phyloP scores from a whole-genome alignment of 2,113 vertebrate genomes.

The Tyto alba region DNA sequence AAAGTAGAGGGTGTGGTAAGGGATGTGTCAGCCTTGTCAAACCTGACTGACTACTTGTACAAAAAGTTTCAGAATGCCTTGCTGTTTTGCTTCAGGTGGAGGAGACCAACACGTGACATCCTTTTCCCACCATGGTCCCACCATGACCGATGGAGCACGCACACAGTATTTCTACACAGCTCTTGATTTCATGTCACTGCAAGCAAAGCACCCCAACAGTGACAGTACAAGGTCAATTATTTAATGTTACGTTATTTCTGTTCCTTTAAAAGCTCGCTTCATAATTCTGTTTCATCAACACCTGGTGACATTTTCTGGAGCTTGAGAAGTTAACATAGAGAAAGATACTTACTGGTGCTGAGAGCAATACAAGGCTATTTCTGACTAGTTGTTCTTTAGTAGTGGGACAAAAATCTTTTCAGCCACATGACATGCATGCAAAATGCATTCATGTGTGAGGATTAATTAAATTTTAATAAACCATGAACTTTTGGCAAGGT shows the following conservation, averaged over 20 bases:
- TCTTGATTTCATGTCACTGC: background rate
- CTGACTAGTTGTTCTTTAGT: background rate
- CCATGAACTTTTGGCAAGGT: background rate
- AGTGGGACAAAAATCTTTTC: background rate
- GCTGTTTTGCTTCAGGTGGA: constrained; percentile 40
- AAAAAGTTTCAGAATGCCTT: constrained; percentile 59
- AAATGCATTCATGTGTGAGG: background rate
- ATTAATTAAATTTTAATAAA: background rate
- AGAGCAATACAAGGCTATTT: background rate
- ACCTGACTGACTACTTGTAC: constrained; percentile 55
- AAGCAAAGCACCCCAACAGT: background rate
- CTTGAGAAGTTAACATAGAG: background rate
- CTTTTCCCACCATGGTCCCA: constrained; percentile 6
- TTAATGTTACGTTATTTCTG: background rate
- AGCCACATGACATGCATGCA: background rate
- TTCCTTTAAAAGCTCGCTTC: background rate
- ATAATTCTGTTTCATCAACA: background rate
- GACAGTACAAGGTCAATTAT: background rate
- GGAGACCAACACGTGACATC: background rate
- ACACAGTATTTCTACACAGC: background rate
- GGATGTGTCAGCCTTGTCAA: background rate
- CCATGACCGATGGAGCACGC: background rate
- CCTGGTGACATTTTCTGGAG: background rate
- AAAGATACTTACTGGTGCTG: background rate
- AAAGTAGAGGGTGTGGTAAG: constrained; percentile 59